phyloP scores from a whole-genome alignment of 2,113 vertebrate genomes.

The Crotalus tigris region DNA sequence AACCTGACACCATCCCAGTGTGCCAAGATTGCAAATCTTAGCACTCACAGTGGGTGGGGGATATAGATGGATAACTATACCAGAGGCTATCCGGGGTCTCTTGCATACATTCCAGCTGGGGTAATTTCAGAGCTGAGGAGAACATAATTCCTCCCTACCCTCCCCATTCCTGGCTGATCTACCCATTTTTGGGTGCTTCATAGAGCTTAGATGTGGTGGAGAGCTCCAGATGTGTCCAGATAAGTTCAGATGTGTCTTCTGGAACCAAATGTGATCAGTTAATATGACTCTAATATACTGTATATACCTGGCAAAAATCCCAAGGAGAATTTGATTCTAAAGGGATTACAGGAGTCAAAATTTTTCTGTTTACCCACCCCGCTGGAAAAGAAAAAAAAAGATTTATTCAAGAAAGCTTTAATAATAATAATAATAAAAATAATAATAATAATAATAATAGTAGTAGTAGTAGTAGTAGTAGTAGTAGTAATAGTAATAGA shows the following conservation, averaged over 20 bases:
- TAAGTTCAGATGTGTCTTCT: neutral
- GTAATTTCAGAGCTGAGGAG: neutral
- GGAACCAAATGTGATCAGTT: neutral
- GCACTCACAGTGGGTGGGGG: neutral
- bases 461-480: too few species aligned
- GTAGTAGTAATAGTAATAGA: too few species aligned
- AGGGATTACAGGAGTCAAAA: constrained; percentile 5
- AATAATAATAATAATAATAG: too few species aligned
- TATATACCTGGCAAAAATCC: neutral
- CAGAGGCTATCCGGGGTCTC: neutral
- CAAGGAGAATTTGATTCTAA: neutral
- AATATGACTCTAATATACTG: neutral
- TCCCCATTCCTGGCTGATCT: neutral
- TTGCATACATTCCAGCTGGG: neutral
- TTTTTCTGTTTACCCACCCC: constrained; percentile 15
- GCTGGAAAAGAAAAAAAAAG: neutral
- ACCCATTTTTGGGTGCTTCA: neutral
- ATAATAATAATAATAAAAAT: neutral
- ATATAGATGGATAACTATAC: neutral
- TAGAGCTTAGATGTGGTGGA: neutral
- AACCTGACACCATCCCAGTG: neutral
- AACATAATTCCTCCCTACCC: neutral
- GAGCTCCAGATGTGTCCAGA: neutral
- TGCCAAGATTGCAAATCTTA: neutral
- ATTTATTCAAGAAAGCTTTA: constrained; percentile 32